Evolutionary conservation across 2,113 vertebrate genomes (phyloP), one percentile per base, ranked within the genome.

Genomic region (Strigops habroptila): DNA sequence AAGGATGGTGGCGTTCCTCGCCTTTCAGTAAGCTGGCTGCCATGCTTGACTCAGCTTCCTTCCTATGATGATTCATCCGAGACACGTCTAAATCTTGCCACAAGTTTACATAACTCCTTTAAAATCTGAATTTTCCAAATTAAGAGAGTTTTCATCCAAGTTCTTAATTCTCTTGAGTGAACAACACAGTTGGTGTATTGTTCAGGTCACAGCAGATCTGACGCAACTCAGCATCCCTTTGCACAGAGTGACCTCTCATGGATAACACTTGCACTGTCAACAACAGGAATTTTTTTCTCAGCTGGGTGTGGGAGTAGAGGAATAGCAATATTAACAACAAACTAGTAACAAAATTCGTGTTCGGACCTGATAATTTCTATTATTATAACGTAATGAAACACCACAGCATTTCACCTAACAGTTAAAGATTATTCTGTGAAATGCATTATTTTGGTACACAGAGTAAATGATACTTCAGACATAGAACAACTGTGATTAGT

Each of bases 211-310:
- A 15, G 68, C 0, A 1, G 79, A 37, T 63, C 35, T 8, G 41
- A 17, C 1, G 12, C 16, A 43, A 52, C 57, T 17, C 27, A 39
- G 41, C 39, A 52, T 63, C 18, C 6, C 63, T 37, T 86, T 30
- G 86, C 18, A 6, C 3, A 73, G n/a, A 76, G 73, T 76, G 95
- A 91, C 92, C 85, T 86, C 79, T 93, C 57, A 82, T 52, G 80
- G 95, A 31, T 57, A 82, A 31, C 2, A 10, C 60, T 6, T 48
- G 68, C 67, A 67, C 33, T 75, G 15, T 3, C 35, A 84, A 35
- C 23, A 30, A 33, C 37, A 33, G 37, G 53, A 25, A 24, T 7
- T 3, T 64, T 24, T 37, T 69, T 14, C 69, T 84, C 67, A 44
- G 23, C 39, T 48, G 65, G 33, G 43, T 18, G 30, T n/a, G 24